Conservation (phyloP, 2,888 invertebrate genomes). For the Tromatobia lineatoria region DNA sequence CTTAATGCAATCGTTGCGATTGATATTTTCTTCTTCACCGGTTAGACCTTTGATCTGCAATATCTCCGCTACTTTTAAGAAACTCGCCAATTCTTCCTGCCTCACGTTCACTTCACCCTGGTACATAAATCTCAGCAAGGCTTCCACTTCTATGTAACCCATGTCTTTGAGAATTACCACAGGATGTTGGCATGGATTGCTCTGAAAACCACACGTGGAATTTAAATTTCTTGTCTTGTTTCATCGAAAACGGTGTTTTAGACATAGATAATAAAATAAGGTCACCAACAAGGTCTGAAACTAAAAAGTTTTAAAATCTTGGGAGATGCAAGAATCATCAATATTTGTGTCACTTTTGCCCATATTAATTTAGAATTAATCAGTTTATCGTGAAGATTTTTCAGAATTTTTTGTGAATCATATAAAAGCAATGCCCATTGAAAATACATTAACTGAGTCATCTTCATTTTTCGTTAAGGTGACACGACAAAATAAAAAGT, state of each 20-base stretch:
- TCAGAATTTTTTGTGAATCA: background rate
- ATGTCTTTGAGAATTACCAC: slow-evolving; percentile 79
- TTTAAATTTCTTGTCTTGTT: slow-evolving; percentile 19
- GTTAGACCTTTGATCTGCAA: slow-evolving; percentile 78
- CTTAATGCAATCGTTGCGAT: slow-evolving; percentile 32
- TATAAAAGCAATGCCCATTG: background rate
- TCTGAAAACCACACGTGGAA: slow-evolving; percentile 50
- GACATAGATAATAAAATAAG: background rate
- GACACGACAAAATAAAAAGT: no score
- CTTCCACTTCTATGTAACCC: slow-evolving; percentile 74
- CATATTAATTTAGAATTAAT: background rate
- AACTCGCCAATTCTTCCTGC: slow-evolving; percentile 77
- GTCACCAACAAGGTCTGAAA: background rate
- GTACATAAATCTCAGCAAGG: slow-evolving; percentile 78
- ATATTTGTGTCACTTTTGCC: background rate
- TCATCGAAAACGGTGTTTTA: background rate
- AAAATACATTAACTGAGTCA: background rate
- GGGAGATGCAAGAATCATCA: background rate
- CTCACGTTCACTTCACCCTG: slow-evolving; percentile 78
- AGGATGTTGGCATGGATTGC: slow-evolving; percentile 78
- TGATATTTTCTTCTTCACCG: slow-evolving; percentile 38
- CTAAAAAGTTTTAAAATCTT: background rate
- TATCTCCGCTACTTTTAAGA: slow-evolving; percentile 77
- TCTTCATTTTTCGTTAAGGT: background rate
- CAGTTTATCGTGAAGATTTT: background rate